Evolutionary conservation across 2,797 vertebrate species (phyloP).

Genomic region (Urophycis tenuis): DNA sequence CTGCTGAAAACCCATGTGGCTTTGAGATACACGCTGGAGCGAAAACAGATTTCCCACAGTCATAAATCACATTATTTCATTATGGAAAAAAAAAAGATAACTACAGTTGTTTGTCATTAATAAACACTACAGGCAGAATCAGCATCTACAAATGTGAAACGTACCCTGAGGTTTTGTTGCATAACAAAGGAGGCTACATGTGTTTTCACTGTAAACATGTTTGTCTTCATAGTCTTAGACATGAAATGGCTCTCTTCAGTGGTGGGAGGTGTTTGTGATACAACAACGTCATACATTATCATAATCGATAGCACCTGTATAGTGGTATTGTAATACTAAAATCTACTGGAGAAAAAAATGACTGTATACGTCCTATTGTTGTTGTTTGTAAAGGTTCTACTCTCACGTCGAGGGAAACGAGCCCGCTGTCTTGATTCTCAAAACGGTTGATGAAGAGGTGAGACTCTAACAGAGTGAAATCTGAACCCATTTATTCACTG

Average conservation of each 20-base stretch:
- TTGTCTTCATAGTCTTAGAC: conserved; percentile 32
- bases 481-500: not conserved
- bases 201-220: conserved; percentile 57
- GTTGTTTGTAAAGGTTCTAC: conserved; percentile 70
- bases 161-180: conserved; percentile 12
- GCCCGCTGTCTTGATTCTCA: conserved; percentile 74
- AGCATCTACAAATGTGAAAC: conserved; percentile 21
- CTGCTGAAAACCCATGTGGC: not conserved
- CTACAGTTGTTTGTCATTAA: not conserved
- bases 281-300: not conserved
- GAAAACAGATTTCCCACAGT: not conserved
- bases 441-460: conserved; percentile 77
- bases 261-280: not conserved
- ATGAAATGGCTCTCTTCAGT: conserved; percentile 17
- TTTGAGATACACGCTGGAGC: not conserved
- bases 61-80: not conserved
- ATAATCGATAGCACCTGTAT: not conserved
- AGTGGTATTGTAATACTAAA: not conserved
- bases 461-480: conserved; percentile 11
- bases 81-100: not conserved
- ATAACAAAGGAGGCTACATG: conserved; percentile 16
- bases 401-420: conserved; percentile 75
- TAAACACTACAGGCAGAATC: not conserved
- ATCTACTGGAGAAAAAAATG: not conserved
- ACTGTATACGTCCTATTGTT: not conserved